Evolutionary conservation across 2,113 vertebrate species (phyloP), one percentile per base, ranked within the genome.

Genomic region (Periophthalmodon schlosseri): DNA sequence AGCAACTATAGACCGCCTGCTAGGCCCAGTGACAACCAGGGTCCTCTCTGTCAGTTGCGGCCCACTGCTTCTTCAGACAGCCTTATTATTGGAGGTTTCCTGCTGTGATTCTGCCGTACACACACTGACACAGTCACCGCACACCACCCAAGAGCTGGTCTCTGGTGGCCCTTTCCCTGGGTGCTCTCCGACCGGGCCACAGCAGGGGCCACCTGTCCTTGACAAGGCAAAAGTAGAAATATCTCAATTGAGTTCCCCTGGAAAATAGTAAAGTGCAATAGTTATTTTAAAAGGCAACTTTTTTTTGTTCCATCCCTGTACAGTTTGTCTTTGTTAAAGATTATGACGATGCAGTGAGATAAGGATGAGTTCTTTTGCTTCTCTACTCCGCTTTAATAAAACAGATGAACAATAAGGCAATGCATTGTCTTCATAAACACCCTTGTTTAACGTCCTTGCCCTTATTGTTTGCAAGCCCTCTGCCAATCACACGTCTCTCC

Each of bases 21-120:
- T 67, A 78, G 65, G 81, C 79, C 74, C 64, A 72, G 65, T 92
- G 91, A 91, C 87, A 91, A 89, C 88, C 69, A 78, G 87, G 90
- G 85, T 87, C 81, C 74, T 86, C 80, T 77, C 79, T 77, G 88
- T 92, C 91, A 91, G 89, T 91, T 86, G 81, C 86, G 77, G 90
- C 86, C 89, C 88, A 86, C 86, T 92, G 90, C 91, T 90, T 84
- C 20, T 84, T 73, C 64, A 91, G 91, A 92, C 88, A 89, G 82
- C 79, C 84, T 89, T 91, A 89, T 89, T 89, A 91, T 91, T 84
- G 82, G 81, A 86, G 69, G 75, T 73, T 78, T 80, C 87, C 88
- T 81, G 83, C 84, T 84, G 89, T 74, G 83, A 85, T 78, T 86
- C 69, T 70, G 80, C 67, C 71, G 80, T 74, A 83, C 74, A 83